Base-by-base conservation (phyloP, 2,113 vertebrate species). In the Tachycineta bicolor region DNA sequence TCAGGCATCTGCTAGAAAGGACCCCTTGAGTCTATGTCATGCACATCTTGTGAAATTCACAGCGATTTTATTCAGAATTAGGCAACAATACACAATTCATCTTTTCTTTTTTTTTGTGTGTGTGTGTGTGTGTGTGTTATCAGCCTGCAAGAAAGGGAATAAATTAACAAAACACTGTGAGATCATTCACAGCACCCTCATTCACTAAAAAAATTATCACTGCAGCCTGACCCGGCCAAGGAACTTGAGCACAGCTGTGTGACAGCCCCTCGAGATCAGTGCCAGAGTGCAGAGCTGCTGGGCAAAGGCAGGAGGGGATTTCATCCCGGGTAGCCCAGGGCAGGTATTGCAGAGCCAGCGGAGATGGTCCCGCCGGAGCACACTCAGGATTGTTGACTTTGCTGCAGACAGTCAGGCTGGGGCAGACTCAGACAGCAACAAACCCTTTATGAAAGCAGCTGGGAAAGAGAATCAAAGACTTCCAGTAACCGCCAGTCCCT, bases 361-460 rank as follows among this genome's bases (percentile, higher is more conserved):
- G 64, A 14, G 69, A 46, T 2, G 1, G 46, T 65, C 12, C 10
- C 0, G 7, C 59, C 1, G 0, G 8, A 87, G 80, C n/a, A 11
- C 8, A 10, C 78, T 87, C 2, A 2, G 83, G 49, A 3, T 18
- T 96, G 92, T 94, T 96, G 96, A 89, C 49, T 96, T 93, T 96
- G 90, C 68, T 50, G 90, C 93, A 97, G 96, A 94, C 96, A 93
- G 94, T 86, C 58, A 1, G 94, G 76, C 85, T 90, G 85, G 92
- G 60, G 83, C 80, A 78, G 83, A 75, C 79, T 43, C 94, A 96
- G 82, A 88, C 94, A 93, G 83, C 90, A 94, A 86, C 82, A 94
- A 94, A 86, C 88, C 47, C 83, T 90, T 74, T 96, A 69, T 94
- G 94, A 96, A 95, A 94, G 85, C 85, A 56, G 93, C 92, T 69